phyloP scores from a whole-genome alignment of 1,140 invertebrate genomes.

The Drosophila persimilis region DNA sequence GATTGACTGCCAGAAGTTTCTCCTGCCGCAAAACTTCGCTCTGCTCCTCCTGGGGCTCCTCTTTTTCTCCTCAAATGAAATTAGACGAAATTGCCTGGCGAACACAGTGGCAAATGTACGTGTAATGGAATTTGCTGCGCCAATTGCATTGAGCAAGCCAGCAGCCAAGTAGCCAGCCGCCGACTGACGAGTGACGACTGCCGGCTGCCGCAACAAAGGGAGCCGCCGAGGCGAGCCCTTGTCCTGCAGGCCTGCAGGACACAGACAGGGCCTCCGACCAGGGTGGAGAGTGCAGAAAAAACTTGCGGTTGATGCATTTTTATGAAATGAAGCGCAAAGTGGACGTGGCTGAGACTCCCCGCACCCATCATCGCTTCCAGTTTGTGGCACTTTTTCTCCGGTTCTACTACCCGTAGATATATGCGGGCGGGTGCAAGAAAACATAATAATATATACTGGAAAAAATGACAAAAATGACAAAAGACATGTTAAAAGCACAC shows the following conservation, averaged over 20 bases:
- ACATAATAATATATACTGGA: conserved; percentile 49
- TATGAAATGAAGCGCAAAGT: conserved; percentile 56
- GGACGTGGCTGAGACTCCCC: conserved; percentile 24
- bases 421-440: conserved; percentile 37
- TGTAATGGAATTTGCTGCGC: conserved; percentile 55
- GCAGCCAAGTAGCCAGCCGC: conserved; percentile 42
- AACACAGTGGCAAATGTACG: conserved; percentile 34
- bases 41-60: background rate
- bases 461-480: conserved; percentile 65
- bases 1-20: no score
- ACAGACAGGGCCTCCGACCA: conserved; percentile 1
- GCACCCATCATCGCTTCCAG: no score
- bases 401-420: background rate
- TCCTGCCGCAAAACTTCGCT: no score
- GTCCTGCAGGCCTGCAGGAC: conserved; percentile 50
- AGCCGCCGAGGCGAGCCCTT: background rate
- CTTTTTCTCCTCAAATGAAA: conserved; percentile 43
- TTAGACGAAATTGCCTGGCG: conserved; percentile 49
- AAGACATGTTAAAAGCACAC: conserved; percentile 64
- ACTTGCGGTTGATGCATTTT: conserved; percentile 66
- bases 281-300: conserved; percentile 22
- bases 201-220: conserved; percentile 40
- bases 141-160: conserved; percentile 54
- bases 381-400: background rate
- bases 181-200: background rate